phyloP scores from a whole-genome alignment of 2,797 vertebrate genomes.

The Vultur gryphus region DNA sequence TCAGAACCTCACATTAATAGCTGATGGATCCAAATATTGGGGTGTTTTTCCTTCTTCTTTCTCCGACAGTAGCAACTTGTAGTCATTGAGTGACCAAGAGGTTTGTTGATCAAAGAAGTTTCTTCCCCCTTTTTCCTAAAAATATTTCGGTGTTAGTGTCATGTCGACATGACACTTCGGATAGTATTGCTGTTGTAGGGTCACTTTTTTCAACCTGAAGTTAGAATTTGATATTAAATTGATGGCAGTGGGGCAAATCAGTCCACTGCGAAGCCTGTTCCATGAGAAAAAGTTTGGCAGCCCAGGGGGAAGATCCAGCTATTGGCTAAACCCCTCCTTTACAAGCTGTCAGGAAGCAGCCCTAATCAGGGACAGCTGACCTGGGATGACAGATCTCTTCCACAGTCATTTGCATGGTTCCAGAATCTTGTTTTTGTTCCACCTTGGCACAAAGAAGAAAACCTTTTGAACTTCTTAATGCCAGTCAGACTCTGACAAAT shows the following conservation, averaged over 20 bases:
- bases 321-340: background rate
- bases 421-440: background rate
- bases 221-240: background rate
- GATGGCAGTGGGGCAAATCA: background rate
- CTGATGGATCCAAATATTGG: background rate
- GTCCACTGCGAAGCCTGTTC: background rate
- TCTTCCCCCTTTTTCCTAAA: background rate
- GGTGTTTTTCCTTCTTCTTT: background rate
- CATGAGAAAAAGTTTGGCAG: background rate
- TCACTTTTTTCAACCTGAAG: background rate
- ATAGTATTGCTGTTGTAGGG: background rate
- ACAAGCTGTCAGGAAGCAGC: background rate
- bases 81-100: background rate
- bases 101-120: background rate
- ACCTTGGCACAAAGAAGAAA: background rate
- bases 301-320: background rate
- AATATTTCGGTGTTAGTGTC: background rate
- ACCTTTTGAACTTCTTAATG: background rate
- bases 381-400: conserved; percentile 13
- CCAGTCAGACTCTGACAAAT: background rate
- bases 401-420: background rate
- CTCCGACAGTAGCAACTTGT: background rate
- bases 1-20: background rate
- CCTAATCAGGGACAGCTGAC: conserved; percentile 11
- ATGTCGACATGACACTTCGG: background rate